Conservation (phyloP, 2,797 vertebrate species). For the Leptodactylus fallax region DNA sequence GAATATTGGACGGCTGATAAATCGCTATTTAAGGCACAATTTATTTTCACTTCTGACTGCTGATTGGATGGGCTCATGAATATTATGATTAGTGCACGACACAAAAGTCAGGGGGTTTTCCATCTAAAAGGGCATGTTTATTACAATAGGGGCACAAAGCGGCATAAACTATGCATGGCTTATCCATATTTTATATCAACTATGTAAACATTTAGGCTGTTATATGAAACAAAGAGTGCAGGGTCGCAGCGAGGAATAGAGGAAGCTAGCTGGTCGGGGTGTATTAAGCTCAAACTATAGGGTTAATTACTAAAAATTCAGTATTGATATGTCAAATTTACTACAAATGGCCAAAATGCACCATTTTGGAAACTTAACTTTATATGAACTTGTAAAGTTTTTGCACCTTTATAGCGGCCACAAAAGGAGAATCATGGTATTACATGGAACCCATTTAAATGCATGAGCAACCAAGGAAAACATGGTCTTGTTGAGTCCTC, state of each 20-base stretch:
- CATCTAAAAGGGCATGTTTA: slow-evolving; percentile 52
- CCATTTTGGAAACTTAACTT: neutral
- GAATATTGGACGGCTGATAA: slow-evolving; percentile 51
- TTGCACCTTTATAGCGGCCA: neutral
- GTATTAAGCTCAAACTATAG: neutral
- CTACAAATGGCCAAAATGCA: neutral
- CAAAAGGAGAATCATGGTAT: neutral
- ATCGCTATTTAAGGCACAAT: slow-evolving; percentile 60
- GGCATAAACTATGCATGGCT: slow-evolving; percentile 38
- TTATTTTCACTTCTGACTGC: slow-evolving; percentile 58
- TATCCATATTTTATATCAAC: slow-evolving; percentile 45
- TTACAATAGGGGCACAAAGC: slow-evolving; percentile 39
- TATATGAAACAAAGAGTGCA: neutral
- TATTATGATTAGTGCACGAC: slow-evolving; percentile 60
- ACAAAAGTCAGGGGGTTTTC: slow-evolving; percentile 57
- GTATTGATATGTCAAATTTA: neutral
- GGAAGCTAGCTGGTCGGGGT: neutral
- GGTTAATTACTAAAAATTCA: neutral
- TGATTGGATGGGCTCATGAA: slow-evolving; percentile 63
- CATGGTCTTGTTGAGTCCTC: neutral
- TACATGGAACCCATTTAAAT: neutral
- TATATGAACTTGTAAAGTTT: neutral
- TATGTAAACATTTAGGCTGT: slow-evolving; percentile 37
- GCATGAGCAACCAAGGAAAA: neutral
- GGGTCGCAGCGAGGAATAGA: neutral